Evolutionary conservation across 2,797 vertebrate species (phyloP).

Genomic region (Sciaenops ocellatus): DNA sequence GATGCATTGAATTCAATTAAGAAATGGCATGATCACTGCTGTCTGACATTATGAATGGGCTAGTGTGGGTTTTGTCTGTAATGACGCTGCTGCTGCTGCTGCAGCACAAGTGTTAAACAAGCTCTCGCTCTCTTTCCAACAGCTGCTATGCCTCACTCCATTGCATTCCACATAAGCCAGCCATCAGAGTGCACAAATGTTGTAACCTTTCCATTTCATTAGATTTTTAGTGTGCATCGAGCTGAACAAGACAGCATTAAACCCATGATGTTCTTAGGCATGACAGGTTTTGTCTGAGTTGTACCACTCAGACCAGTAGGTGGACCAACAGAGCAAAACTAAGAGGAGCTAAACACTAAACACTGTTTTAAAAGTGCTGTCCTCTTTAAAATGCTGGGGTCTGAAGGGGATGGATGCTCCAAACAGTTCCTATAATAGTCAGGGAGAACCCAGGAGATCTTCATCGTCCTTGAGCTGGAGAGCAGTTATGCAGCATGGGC

Average conservation of each 20-base stretch:
- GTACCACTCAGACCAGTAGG: not conserved
- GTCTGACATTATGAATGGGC: slow-evolving; percentile 9
- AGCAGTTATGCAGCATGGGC: not conserved
- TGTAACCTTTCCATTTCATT: slow-evolving; percentile 29
- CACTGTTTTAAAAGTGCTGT: not conserved
- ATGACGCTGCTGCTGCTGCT: slow-evolving; percentile 8
- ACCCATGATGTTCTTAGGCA: not conserved
- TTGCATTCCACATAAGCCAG: slow-evolving; percentile 18
- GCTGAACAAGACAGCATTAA: slow-evolving; percentile 9
- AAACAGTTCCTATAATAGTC: not conserved
- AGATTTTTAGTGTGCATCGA: not conserved
- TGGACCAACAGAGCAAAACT: not conserved
- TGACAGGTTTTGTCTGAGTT: slow-evolving; percentile 1
- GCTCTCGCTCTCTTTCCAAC: slow-evolving; percentile 16
- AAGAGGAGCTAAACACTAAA: not conserved
- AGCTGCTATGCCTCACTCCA: slow-evolving; percentile 42
- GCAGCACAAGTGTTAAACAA: slow-evolving; percentile 28
- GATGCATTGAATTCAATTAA: not conserved
- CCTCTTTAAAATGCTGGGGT: not conserved
- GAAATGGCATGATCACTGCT: not conserved
- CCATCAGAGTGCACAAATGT: slow-evolving; percentile 21
- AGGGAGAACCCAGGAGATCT: not conserved
- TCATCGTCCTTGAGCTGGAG: not conserved
- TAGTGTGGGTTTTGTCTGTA: not conserved
- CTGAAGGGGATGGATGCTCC: not conserved